Evolutionary conservation across 2,888 invertebrate species (phyloP).

Genomic region (Bugula neritina): DNA sequence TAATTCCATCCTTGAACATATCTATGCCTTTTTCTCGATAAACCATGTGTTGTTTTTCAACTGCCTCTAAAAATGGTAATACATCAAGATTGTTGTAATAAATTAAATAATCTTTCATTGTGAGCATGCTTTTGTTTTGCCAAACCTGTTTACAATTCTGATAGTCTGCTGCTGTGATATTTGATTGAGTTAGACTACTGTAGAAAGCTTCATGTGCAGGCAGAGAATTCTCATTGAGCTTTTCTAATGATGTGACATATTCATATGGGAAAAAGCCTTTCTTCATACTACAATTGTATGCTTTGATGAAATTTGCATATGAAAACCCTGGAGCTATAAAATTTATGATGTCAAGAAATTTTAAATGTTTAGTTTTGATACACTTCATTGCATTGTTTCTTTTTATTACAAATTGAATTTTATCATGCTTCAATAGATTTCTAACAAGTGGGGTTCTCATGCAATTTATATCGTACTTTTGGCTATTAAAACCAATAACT

Average conservation of each 20-base stretch:
- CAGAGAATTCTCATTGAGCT: not conserved
- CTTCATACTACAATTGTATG: not conserved
- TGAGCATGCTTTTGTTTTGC: not conserved
- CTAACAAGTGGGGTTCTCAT: not conserved
- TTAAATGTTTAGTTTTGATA: not conserved
- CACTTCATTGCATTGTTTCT: not conserved
- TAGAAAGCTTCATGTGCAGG: not conserved
- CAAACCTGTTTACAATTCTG: not conserved
- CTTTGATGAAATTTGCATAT: not conserved
- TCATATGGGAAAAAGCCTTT: not conserved
- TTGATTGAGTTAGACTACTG: not conserved
- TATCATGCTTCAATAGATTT: not conserved
- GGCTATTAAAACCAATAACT: no score
- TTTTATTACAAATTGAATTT: not conserved
- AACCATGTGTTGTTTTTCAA: not conserved
- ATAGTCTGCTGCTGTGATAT: not conserved
- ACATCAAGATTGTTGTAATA: not conserved
- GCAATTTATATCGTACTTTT: not conserved
- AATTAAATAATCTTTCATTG: not conserved
- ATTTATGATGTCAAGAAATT: not conserved
- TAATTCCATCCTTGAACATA: conserved; percentile 19
- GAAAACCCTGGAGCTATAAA: not conserved
- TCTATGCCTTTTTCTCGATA: not conserved
- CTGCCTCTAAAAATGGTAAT: not conserved
- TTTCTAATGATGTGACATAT: not conserved